Evolutionary conservation across 2,113 vertebrate genomes (phyloP), one percentile per base, ranked within the genome.

Genomic region (Hemicordylus capensis): DNA sequence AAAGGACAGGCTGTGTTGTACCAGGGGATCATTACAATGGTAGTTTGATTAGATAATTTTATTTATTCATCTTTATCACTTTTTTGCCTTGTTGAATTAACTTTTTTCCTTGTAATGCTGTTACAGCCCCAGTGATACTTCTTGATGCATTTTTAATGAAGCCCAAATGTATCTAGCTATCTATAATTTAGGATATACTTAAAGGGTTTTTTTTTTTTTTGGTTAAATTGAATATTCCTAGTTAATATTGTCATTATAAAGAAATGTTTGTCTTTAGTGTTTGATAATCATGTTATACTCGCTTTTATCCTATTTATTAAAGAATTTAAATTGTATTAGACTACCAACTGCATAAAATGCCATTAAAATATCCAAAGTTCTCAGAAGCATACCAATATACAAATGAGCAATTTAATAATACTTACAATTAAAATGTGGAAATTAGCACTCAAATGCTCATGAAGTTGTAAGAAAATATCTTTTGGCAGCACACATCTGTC

Each of bases 341-440:
- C 73, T 72, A 77, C 28, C 69, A 70, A 85, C 74, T 58, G 3
- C 46, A 89, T 86, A 66, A 80, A n/a, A 79, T 75, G n/a, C 59
- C 77, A 86, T 91, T 83, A 87, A 80, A 89, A 85, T 85, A 80
- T 75, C 78, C 48, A 48, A 15, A 76, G 10, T 72, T 85, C 76
- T 88, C 54, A 15, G 14, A 81, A 19, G 19, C 59, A 58, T 58
- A 58, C 9, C 46, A 88, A 76, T 26, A 78, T 83, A 72, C 56
- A 66, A 88, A 85, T 80, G 10, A 86, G 37, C 2, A 81, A 81
- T 46, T 81, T 37, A 59, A 20, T 83, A 85, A 15, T 80, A 85
- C 64, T 85, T 88, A 84, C 39, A 83, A 88, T 73, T 92, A 78
- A 84, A 87, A 81, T 89, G 59, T 70, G 59, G 51, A 88, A 92